Conservation (phyloP, 2,797 vertebrate species). For the Argya squamiceps region DNA sequence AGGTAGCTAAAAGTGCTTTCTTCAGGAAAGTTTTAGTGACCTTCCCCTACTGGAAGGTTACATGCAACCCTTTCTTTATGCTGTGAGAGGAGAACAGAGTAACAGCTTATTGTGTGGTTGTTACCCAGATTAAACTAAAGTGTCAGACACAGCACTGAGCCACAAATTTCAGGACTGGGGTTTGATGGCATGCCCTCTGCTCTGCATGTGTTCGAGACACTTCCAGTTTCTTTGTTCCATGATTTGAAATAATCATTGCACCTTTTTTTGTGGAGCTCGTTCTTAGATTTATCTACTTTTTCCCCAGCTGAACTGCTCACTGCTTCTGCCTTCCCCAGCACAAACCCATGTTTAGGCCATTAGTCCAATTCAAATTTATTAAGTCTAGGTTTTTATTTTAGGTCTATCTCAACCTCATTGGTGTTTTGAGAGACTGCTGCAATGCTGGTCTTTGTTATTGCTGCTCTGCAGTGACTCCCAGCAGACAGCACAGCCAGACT, state of each 20-base stretch:
- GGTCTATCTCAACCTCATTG: background rate
- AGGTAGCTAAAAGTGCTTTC: background rate
- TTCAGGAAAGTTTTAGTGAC: background rate
- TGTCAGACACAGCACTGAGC: background rate
- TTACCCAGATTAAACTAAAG: background rate
- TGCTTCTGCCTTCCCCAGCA: background rate
- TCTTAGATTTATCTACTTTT: background rate
- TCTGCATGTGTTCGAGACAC: background rate
- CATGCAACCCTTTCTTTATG: background rate
- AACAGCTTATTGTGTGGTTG: background rate
- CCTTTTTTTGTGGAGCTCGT: background rate
- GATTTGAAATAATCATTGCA: background rate
- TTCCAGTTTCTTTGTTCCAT: background rate
- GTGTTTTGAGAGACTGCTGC: background rate
- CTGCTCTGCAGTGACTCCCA: background rate
- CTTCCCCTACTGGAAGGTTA: conserved; percentile 4
- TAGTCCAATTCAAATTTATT: background rate
- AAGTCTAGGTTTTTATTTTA: background rate
- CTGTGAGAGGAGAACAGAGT: background rate
- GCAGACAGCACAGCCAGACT: background rate
- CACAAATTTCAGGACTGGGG: background rate
- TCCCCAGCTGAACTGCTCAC: rapidly evolving
- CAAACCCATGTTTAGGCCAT: rapidly evolving
- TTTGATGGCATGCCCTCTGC: background rate
- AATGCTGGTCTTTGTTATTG: background rate